Evolutionary conservation across 2,888 invertebrate genomes (phyloP).

Genomic region (Gandaritis pyraliata): DNA sequence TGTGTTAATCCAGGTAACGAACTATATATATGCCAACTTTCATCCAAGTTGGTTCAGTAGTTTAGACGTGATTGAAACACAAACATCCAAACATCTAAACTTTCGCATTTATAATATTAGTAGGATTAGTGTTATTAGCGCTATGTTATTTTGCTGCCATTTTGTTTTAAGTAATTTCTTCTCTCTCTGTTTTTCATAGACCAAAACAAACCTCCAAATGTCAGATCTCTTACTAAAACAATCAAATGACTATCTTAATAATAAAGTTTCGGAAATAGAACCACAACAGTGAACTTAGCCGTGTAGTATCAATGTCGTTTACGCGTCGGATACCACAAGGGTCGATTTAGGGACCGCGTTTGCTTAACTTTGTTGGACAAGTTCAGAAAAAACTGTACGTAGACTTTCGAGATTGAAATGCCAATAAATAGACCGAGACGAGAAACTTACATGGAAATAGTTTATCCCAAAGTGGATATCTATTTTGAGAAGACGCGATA

Average conservation of each 20-base stretch:
- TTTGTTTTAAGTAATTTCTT: too few relatives aligned
- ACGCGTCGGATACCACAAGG: constrained; percentile 34
- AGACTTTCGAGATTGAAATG: constrained; percentile 16
- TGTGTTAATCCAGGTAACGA: too few relatives aligned
- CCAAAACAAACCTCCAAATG: not conserved
- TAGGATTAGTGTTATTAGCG: too few relatives aligned
- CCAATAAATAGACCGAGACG: constrained; percentile 7
- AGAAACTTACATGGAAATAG: not conserved
- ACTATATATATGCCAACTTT: too few relatives aligned
- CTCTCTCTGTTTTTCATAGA: too few relatives aligned
- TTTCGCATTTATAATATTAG: too few relatives aligned
- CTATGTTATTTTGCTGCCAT: too few relatives aligned
- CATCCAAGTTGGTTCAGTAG: too few relatives aligned
- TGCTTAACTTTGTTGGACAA: constrained; percentile 38
- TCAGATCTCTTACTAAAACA: constrained; percentile 10
- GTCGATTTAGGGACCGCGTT: constrained; percentile 29
- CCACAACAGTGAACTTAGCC: constrained; percentile 17
- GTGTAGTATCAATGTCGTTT: constrained; percentile 33
- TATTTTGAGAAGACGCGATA: not conserved
- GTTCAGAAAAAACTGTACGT: constrained; percentile 33
- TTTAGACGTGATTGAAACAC: too few relatives aligned
- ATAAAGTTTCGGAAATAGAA: constrained; percentile 28
- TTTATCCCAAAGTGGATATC: not conserved
- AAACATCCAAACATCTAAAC: too few relatives aligned
- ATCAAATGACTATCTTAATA: constrained; percentile 22